phyloP scores from a whole-genome alignment of 2,888 invertebrate genomes.

The Drosophila macrospina region DNA sequence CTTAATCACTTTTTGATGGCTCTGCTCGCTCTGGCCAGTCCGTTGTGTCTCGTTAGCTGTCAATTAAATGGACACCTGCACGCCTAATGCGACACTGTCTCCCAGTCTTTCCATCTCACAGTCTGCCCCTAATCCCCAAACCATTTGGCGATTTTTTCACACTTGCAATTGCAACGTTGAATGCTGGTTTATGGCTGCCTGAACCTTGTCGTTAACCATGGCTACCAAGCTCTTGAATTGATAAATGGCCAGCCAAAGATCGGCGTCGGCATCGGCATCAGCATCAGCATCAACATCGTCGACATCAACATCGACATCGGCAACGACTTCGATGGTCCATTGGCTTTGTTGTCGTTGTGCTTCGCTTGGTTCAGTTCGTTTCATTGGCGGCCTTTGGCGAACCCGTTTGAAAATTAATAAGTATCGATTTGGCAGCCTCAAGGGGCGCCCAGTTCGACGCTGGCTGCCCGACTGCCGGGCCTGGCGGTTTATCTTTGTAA shows the following conservation, averaged over 20 bases:
- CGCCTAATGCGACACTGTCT: constrained; percentile 69
- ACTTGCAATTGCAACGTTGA: constrained; percentile 49
- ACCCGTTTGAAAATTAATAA: constrained; percentile 75
- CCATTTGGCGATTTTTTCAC: constrained; percentile 56
- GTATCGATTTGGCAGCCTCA: constrained; percentile 69
- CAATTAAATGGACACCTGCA: constrained; percentile 80
- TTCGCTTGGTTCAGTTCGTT: no score
- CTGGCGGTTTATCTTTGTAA: constrained; percentile 55
- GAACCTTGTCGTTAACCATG: constrained; percentile 56
- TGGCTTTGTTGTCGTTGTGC: background rate
- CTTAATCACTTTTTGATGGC: constrained; percentile 62
- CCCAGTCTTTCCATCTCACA: constrained; percentile 9
- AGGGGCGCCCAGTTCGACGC: constrained; percentile 43
- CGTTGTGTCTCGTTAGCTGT: constrained; percentile 72
- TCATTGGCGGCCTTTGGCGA: constrained; percentile 55
- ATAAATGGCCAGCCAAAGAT: constrained; percentile 75
- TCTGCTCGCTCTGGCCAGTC: constrained; percentile 36
- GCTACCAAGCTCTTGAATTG: constrained; percentile 65
- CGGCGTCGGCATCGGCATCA: constrained; percentile 17
- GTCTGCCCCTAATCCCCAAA: constrained; percentile 8
- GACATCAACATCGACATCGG: constrained; percentile 14
- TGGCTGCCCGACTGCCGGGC: constrained; percentile 3
- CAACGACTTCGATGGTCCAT: constrained; percentile 24
- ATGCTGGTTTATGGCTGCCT: constrained; percentile 45
- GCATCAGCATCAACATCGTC: constrained; percentile 4